Conservation (phyloP, 2,888 invertebrate species). For the Chaitophorus viminalis region DNA sequence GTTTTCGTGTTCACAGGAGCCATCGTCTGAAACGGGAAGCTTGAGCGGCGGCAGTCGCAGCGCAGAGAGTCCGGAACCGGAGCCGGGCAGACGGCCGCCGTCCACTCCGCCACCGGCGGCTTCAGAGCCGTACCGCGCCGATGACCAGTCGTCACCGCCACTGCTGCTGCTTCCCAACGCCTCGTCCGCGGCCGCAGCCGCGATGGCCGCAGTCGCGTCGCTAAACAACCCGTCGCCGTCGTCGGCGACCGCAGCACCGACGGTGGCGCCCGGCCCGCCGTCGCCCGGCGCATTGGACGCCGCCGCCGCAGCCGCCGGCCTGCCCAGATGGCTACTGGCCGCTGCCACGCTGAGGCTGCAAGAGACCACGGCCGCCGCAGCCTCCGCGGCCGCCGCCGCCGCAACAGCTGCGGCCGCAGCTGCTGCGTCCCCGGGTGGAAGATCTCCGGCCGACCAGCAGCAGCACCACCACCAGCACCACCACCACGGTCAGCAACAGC, state of each 20-base stretch:
- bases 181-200: slow-evolving; percentile 66
- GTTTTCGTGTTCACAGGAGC: slow-evolving; percentile 33
- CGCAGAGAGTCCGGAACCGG: slow-evolving; percentile 64
- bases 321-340: slow-evolving; percentile 54
- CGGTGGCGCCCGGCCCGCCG: slow-evolving; percentile 73
- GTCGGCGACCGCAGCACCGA: slow-evolving; percentile 71
- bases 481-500: slow-evolving; percentile 67
- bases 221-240: slow-evolving; percentile 65
- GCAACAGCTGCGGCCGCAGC: slow-evolving; percentile 66
- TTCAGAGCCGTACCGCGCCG: slow-evolving; percentile 53
- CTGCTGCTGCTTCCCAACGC: slow-evolving; percentile 70
- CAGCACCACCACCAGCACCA: slow-evolving; percentile 51
- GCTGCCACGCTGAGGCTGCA: slow-evolving; percentile 63
- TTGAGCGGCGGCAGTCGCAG: slow-evolving; percentile 68
- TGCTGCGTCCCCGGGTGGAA: slow-evolving; percentile 67
- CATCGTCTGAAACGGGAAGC: slow-evolving; percentile 60
- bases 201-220: slow-evolving; percentile 62
- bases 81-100: slow-evolving; percentile 63
- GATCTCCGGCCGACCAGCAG: slow-evolving; percentile 66
- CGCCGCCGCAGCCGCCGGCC: slow-evolving; percentile 63
- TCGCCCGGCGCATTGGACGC: slow-evolving; percentile 72
- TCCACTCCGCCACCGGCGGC: slow-evolving; percentile 63
- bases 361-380: slow-evolving; percentile 45
- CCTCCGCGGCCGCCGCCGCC: slow-evolving; percentile 66
- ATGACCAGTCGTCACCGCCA: slow-evolving; percentile 68